Base-by-base conservation (phyloP, 2,113 vertebrate genomes). In the Parus major region DNA sequence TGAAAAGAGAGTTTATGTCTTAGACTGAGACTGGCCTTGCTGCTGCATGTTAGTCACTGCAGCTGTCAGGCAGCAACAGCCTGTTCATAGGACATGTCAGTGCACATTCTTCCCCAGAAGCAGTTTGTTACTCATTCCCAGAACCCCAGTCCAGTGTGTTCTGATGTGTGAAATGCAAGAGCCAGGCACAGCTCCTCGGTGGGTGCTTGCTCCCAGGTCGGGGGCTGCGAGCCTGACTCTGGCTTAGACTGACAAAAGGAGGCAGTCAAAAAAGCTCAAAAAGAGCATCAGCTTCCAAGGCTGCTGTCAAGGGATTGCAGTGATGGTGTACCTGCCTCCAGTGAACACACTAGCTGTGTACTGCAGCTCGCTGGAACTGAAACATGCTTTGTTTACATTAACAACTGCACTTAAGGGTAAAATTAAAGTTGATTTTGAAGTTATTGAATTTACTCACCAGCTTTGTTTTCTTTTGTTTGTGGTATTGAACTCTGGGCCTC, bases 371-470 rank as follows among this genome's bases (percentile, higher is more conserved):
- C 88, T 92, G 94, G 61, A 88, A 88, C 86, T 90, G 93, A 66
- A 83, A 92, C 24, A 0, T 91, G 95, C 92, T 97, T 93, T 97
- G 97, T 98, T 98, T 97, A 97, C 94, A 94, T 79, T 77, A 73
- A 93, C 88, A 92, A 47, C 97, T 92, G 94, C 97, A 96, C 96
- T 97, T 96, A 73, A 91, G 72, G 93, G 83, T 90, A 75, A 92
- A 90, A 96, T 96, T 96, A 94, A 98, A 98, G 95, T 72, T 92
- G 91, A 77, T 97, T 91, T 97, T 92, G 76, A 97, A 96, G 77
- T 57, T 65, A 29, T 60, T 59, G 46, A 10, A 52, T 84, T 79
- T 56, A 46, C 70, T 70, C 61, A 86, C 73, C 73, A 1, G 41
- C 60, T 92, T 66, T 27, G 75, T 82, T 83, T 65, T 44, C 91